A percentile compares a stretch with the other conserved stretches of the same genome.
phyloP scores from a whole-genome alignment of 1,140 invertebrate species.

The Papilio polytes region DNA sequence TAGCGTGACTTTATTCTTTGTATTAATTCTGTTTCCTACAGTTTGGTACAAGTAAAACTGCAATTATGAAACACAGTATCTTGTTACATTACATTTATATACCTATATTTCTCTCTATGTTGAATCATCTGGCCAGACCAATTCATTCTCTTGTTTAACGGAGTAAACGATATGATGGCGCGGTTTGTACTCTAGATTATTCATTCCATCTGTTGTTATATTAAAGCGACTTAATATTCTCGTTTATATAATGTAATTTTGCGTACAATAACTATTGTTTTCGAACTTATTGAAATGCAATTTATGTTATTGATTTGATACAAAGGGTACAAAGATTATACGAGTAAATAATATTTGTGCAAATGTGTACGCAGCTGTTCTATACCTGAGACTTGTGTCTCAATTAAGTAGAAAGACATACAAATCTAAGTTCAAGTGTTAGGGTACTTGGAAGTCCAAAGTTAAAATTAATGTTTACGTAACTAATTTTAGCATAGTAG shows the following conservation, averaged over 20 bases:
- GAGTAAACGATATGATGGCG: too few relatives aligned
- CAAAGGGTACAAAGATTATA: background rate
- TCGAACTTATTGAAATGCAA: background rate
- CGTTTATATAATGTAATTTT: background rate
- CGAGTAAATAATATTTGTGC: background rate
- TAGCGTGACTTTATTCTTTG: too few relatives aligned
- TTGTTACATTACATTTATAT: background rate
- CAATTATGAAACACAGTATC: background rate
- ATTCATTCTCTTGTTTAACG: background rate
- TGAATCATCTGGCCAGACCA: background rate
- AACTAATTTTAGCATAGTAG: too few relatives aligned
- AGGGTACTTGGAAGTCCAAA: background rate
- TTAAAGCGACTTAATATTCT: background rate
- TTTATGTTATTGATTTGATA: conserved; percentile 2
- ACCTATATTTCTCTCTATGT: background rate
- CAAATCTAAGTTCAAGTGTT: background rate
- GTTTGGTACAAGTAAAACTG: too few relatives aligned
- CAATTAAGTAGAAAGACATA: conserved; percentile 3
- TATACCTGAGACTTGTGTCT: background rate
- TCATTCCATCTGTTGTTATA: background rate
- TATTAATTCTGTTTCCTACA: too few relatives aligned
- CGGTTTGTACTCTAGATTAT: background rate
- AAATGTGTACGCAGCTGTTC: conserved; percentile 1
- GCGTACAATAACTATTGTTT: background rate
- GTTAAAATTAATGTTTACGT: too few relatives aligned